Evolutionary conservation across 2,113 vertebrate species (phyloP).

Genomic region (Dasyprocta punctata): DNA sequence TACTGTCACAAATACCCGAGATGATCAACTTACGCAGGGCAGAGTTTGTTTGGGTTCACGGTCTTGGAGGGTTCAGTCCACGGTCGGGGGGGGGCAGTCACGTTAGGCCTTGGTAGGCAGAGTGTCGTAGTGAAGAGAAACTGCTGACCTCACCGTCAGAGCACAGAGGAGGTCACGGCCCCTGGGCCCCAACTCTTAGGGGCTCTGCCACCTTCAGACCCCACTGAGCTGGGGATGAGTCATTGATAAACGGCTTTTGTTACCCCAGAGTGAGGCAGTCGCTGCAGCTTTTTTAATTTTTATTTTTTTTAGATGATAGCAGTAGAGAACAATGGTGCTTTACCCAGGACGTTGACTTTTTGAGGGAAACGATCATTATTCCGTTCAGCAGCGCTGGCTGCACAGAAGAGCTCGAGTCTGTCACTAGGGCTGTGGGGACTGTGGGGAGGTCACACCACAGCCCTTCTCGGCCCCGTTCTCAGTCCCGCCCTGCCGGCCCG

Average conservation of each 20-base stretch:
- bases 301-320: neutral
- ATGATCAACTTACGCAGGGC: neutral
- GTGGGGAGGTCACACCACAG: neutral
- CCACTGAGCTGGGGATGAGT: neutral
- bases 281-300: neutral
- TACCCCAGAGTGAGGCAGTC: too few species aligned
- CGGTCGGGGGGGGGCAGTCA: neutral
- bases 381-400: neutral
- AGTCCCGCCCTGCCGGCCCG: neutral
- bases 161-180: neutral
- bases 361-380: neutral
- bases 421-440: neutral
- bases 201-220: neutral
- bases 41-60: neutral
- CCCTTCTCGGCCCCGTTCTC: neutral
- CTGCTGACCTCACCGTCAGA: neutral
- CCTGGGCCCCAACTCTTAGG: neutral
- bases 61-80: too few species aligned
- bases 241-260: neutral
- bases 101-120: neutral
- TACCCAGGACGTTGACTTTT: neutral
- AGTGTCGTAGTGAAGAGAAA: neutral
- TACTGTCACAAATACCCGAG: neutral
- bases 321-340: neutral
- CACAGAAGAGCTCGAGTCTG: neutral